Evolutionary conservation across 2,113 vertebrate species (phyloP).

Genomic region (Lepisosteus osseus): DNA sequence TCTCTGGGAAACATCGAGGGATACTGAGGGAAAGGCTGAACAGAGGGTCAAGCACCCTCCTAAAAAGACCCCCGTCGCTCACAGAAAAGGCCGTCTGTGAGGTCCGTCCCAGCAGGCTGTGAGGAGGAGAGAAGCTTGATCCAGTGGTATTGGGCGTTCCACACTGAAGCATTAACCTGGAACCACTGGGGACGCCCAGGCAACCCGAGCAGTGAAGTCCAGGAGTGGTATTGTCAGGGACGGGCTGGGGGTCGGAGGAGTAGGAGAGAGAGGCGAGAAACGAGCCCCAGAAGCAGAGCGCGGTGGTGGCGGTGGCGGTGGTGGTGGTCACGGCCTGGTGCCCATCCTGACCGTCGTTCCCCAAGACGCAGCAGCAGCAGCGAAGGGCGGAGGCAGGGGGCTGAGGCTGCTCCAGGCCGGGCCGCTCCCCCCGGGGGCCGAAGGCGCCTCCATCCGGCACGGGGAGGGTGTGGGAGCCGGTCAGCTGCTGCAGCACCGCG

Average conservation of each 20-base stretch:
- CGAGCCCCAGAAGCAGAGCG: conserved; percentile 77
- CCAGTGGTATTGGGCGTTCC: conserved; percentile 60
- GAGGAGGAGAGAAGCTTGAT: not conserved
- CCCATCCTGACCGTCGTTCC: conserved; percentile 32
- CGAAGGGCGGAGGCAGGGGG: conserved; percentile 27
- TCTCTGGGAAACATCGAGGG: conserved; percentile 40
- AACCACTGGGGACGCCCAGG: conserved; percentile 42
- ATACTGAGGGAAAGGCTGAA: conserved; percentile 34
- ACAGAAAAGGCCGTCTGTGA: conserved; percentile 29
- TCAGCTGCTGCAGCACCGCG: conserved; percentile 71
- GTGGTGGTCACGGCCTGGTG: not conserved
- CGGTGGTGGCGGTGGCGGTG: conserved; percentile 40
- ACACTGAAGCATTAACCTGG: conserved; percentile 46
- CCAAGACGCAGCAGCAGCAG: conserved; percentile 40
- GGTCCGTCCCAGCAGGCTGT: not conserved
- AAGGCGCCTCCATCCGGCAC: conserved; percentile 15
- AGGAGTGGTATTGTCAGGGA: conserved; percentile 31
- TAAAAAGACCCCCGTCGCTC: conserved; percentile 29
- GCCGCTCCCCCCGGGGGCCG: not conserved
- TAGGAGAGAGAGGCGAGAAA: conserved; percentile 71
- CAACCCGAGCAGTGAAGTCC: conserved; percentile 52
- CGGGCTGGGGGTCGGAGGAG: conserved; percentile 33
- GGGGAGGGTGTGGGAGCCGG: conserved; percentile 36
- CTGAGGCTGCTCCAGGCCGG: conserved; percentile 23
- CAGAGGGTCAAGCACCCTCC: conserved; percentile 31